Percentiles rank a stretch among this genome's conserved stretches.
Conservation (phyloP, 2,888 invertebrate genomes). For the Ellobium chinense region DNA sequence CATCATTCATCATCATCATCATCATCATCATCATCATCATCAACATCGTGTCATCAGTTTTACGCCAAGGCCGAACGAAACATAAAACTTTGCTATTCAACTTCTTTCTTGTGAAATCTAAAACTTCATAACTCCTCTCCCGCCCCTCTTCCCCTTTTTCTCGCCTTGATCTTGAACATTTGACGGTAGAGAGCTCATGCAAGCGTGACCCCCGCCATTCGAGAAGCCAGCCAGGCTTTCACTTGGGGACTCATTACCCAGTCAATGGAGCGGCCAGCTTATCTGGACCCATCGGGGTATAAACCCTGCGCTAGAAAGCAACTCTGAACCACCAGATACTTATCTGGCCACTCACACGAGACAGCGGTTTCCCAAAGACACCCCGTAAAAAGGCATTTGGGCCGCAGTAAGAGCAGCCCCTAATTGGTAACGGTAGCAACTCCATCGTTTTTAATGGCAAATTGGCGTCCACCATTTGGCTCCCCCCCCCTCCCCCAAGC, state of each 20-base stretch:
- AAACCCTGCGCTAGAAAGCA: neutral
- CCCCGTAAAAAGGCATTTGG: neutral
- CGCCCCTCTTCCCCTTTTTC: no score
- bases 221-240: constrained; percentile 1
- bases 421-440: neutral
- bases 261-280: constrained; percentile 1
- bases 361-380: neutral
- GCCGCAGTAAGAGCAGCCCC: neutral
- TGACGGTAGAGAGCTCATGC: no score
- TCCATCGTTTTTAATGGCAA: no score
- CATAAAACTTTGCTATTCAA: no score
- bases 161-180: no score
- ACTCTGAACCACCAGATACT: neutral
- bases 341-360: neutral
- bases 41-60: neutral
- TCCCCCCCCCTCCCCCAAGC: no score
- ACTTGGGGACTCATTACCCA: constrained; percentile 26
- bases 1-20: neutral
- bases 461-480: no score
- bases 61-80: neutral
- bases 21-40: neutral
- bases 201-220: neutral
- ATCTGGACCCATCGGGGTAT: neutral
- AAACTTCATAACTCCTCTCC: no score
- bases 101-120: no score